Percentiles rank a stretch among this genome's conserved stretches.
Conservation (phyloP, 64 coral and sea anemone species). For the Cladopsammia gracilis region DNA sequence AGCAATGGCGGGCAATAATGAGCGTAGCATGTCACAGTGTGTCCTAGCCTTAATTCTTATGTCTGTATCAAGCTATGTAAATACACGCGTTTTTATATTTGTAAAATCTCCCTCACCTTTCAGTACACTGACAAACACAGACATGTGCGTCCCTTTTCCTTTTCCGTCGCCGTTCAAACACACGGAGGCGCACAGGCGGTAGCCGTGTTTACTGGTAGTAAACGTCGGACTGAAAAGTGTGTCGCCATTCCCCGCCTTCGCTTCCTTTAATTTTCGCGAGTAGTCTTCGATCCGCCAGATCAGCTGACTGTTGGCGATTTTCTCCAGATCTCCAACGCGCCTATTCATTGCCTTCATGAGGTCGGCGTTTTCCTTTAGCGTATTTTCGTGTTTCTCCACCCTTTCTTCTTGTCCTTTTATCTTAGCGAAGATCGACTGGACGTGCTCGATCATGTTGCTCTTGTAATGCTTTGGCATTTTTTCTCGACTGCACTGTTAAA, state of each 20-base stretch:
- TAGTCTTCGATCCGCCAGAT: slow-evolving; percentile 97
- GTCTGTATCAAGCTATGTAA: neutral
- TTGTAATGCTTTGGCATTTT: slow-evolving; percentile 96
- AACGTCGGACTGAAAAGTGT: slow-evolving; percentile 96
- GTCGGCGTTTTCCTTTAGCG: slow-evolving; percentile 60
- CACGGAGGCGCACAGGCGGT: slow-evolving; percentile 94
- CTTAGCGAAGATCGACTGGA: slow-evolving; percentile 72
- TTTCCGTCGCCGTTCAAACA: slow-evolving; percentile 98
- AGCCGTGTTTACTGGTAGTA: slow-evolving; percentile 97
- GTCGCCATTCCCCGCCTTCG: slow-evolving; percentile 89
- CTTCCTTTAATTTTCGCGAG: slow-evolving; percentile 92
- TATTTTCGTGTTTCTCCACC: slow-evolving; percentile 44
- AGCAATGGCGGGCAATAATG: too few relatives aligned
- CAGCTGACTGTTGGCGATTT: slow-evolving; percentile 89
- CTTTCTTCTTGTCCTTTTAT: slow-evolving; percentile 62
- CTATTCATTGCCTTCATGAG: slow-evolving; percentile 59
- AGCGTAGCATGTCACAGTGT: too few relatives aligned
- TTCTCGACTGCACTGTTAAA: slow-evolving; percentile 86
- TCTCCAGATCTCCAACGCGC: slow-evolving; percentile 87
- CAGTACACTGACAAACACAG: slow-evolving; percentile 95
- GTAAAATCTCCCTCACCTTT: slow-evolving; percentile 71
- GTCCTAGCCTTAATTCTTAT: too few relatives aligned
- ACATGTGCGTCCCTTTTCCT: slow-evolving; percentile 96
- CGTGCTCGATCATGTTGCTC: slow-evolving; percentile 84
- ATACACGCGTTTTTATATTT: neutral